phyloP scores from a whole-genome alignment of 1,140 invertebrate species.

The Megathymus violae region DNA sequence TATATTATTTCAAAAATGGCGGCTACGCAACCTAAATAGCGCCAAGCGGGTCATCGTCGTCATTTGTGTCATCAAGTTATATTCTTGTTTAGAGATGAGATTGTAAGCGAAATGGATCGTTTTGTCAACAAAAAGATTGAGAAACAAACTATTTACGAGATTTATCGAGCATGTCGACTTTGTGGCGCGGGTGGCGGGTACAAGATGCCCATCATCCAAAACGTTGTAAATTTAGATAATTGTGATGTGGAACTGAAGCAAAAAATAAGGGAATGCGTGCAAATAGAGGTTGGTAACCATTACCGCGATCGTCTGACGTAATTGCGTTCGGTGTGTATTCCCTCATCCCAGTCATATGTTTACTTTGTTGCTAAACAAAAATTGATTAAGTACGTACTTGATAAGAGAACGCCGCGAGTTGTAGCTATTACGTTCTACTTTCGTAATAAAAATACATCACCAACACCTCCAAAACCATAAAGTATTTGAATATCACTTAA shows the following conservation, averaged over 20 bases:
- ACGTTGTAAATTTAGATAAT: conserved; percentile 56
- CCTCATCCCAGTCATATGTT: not conserved
- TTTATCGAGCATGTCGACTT: conserved; percentile 77
- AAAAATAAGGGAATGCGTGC: conserved; percentile 79
- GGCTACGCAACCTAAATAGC: not conserved
- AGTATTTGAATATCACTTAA: too few species aligned
- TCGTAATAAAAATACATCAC: not conserved
- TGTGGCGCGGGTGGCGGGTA: conserved; percentile 79
- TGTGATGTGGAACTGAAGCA: conserved; percentile 65
- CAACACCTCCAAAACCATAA: not conserved
- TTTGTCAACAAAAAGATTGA: conserved; percentile 61
- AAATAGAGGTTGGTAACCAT: conserved; percentile 68
- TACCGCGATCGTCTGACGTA: not conserved
- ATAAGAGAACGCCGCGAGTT: not conserved
- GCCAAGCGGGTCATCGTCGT: conserved; percentile 16
- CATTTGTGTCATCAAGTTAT: conserved; percentile 6
- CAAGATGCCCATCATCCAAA: conserved; percentile 82
- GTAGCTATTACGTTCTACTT: not conserved
- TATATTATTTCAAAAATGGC: not conserved
- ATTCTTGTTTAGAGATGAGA: conserved; percentile 35
- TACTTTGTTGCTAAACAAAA: conserved; percentile 3
- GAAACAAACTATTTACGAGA: conserved; percentile 71
- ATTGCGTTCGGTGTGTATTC: not conserved
- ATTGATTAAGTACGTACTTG: not conserved
- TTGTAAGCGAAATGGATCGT: conserved; percentile 59